A percentile compares a stretch with the other conserved stretches of the same genome.
Conservation (phyloP, 2,797 vertebrate species). For the Gastrophryne carolinensis region DNA sequence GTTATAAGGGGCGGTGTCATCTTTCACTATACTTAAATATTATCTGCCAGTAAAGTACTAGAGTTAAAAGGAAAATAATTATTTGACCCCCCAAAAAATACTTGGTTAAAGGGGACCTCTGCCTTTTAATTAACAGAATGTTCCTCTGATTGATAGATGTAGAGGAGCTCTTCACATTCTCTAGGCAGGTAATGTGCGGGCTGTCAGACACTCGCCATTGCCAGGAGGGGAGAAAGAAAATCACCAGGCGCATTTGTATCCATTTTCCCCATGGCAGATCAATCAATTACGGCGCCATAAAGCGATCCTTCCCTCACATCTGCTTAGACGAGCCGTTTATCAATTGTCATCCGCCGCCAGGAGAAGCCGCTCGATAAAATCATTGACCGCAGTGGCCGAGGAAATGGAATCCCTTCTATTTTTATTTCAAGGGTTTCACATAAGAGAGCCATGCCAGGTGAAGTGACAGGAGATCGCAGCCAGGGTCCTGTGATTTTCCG, state of each 20-base stretch:
- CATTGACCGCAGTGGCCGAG: not conserved
- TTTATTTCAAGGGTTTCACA: conserved; percentile 10
- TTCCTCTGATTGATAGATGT: too few species aligned
- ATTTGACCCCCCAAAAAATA: too few species aligned
- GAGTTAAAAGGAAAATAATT: too few species aligned
- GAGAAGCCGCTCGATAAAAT: not conserved
- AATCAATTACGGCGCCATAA: conserved; percentile 48
- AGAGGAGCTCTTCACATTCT: too few species aligned
- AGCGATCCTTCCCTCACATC: conserved; percentile 35
- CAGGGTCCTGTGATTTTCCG: not conserved
- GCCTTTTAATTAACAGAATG: too few species aligned
- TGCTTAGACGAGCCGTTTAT: conserved; percentile 48
- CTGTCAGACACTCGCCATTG: conserved; percentile 24
- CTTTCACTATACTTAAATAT: too few species aligned
- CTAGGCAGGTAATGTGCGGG: not conserved
- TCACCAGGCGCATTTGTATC: conserved; percentile 48
- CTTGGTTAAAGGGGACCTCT: too few species aligned
- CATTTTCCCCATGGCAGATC: conserved; percentile 47
- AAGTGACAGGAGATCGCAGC: not conserved
- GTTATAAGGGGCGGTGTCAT: too few species aligned
- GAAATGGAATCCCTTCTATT: not conserved
- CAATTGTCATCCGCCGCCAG: conserved; percentile 25
- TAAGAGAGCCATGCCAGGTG: not conserved
- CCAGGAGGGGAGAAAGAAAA: conserved; percentile 38
- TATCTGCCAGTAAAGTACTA: too few species aligned